Evolutionary conservation across 2,113 vertebrate genomes (phyloP), one percentile per base, ranked within the genome.

Genomic region (Catharus fuscescens): DNA sequence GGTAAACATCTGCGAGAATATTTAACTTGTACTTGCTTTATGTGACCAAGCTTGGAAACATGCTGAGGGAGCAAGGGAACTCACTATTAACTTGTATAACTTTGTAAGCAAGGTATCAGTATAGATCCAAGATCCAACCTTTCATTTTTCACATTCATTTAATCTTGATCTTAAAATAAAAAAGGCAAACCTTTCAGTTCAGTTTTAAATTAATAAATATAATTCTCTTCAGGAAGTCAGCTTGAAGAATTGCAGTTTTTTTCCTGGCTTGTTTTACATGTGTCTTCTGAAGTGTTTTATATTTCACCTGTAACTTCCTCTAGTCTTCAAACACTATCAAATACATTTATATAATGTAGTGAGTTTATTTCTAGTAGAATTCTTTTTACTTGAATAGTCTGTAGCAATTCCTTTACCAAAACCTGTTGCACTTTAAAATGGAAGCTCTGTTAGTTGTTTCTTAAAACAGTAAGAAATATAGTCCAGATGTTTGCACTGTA

Each of bases 341-440:
- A 69, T 64, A n/a, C 24, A 4, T 77, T 13, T 13, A 12, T 64
- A 25, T 32, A 38, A 48, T 76, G 36, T n/a, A 42, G 42, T 57
- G n/a, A 64, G 38, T 88, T 82, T 84, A 34, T 76, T 88, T 80
- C 34, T 61, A 18, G 10, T 87, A 24, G 65, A 71, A 47, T 85
- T 64, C 8, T 76, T 81, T 34, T 74, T 71, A 86, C 47, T 90
- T 84, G 36, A 80, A 61, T 59, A 71, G 9, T 64, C 85, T 34
- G 13, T 86, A 92, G 86, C 29, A 70, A 52, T 91, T 91, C 17
- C n/a, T 91, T 32, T 89, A 72, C 29, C 57, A 52, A 89, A 87
- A 62, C 21, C 29, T 80, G 16, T 73, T 95, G 78, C 90, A 92
- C 89, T 93, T 95, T 53, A 89, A 82, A 86, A 65, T 82, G 34